phyloP scores from a whole-genome alignment of 2,888 invertebrate species.

The Ceriagrion tenellum region DNA sequence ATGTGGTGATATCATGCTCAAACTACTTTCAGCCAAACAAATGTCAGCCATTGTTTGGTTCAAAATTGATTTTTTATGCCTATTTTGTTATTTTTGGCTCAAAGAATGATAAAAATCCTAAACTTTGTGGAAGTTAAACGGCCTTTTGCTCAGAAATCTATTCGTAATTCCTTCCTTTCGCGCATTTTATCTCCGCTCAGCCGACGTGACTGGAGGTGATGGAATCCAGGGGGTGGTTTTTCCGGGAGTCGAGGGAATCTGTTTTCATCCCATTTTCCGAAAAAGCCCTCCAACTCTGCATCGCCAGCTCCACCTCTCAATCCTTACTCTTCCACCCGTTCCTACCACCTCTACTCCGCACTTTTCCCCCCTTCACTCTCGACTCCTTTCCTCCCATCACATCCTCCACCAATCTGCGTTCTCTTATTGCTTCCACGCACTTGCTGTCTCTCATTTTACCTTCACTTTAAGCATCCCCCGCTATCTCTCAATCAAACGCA shows the following conservation, averaged over 20 bases:
- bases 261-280: background rate
- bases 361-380: background rate
- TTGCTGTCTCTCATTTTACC: background rate
- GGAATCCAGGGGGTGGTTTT: background rate
- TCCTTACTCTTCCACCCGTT: background rate
- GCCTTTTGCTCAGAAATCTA: background rate
- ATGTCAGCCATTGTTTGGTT: too few relatives aligned
- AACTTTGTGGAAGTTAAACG: too few relatives aligned
- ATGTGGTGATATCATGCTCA: too few relatives aligned
- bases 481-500: background rate
- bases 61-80: too few relatives aligned
- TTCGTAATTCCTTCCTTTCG: background rate
- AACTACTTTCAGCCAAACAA: too few relatives aligned
- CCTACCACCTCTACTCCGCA: background rate
- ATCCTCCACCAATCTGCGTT: background rate
- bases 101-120: too few relatives aligned
- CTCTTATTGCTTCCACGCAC: background rate
- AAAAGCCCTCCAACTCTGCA: background rate
- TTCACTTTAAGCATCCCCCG: background rate
- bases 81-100: too few relatives aligned
- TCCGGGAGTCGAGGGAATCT: background rate
- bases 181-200: background rate
- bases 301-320: background rate
- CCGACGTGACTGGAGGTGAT: background rate
- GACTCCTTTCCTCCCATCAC: background rate